Percentiles rank a stretch among this genome's conserved stretches.
phyloP scores from a whole-genome alignment of 2,888 invertebrate genomes.

The Galeopsomyia nigrocyanea region DNA sequence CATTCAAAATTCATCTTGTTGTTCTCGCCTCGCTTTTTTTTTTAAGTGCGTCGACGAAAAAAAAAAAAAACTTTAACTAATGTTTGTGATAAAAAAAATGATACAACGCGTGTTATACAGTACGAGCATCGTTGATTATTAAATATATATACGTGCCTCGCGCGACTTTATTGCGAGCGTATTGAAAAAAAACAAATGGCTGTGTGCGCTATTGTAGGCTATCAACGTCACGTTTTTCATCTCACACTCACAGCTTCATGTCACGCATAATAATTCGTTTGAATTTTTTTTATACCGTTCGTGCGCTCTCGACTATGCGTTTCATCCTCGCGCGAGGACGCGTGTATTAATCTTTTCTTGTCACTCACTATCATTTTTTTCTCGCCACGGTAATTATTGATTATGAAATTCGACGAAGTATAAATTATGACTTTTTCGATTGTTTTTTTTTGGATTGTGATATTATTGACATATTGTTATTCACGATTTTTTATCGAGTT shows the following conservation, averaged over 20 bases:
- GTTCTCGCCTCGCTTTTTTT: constrained; percentile 55
- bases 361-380: too few relatives aligned
- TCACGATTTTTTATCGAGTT: not conserved
- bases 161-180: constrained; percentile 49
- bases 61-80: constrained; percentile 21
- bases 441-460: not conserved
- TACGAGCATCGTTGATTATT: not conserved
- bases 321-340: too few relatives aligned
- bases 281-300: too few relatives aligned
- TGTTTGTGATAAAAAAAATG: constrained; percentile 45
- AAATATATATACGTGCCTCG: constrained; percentile 15
- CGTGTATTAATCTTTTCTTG: too few relatives aligned
- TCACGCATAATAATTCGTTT: too few relatives aligned
- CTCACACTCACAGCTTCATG: too few relatives aligned
- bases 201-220: constrained; percentile 65
- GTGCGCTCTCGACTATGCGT: too few relatives aligned
- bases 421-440: constrained; percentile 22
- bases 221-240: constrained; percentile 58
- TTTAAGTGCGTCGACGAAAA: constrained; percentile 19
- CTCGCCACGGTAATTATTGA: not conserved
- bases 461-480: constrained; percentile 12
- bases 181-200: constrained; percentile 64
- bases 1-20: constrained; percentile 1
- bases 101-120: not conserved
- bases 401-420: constrained; percentile 26